Evolutionary conservation across 2,113 vertebrate species (phyloP), one percentile per base, ranked within the genome.

Genomic region (Desmodus rotundus): DNA sequence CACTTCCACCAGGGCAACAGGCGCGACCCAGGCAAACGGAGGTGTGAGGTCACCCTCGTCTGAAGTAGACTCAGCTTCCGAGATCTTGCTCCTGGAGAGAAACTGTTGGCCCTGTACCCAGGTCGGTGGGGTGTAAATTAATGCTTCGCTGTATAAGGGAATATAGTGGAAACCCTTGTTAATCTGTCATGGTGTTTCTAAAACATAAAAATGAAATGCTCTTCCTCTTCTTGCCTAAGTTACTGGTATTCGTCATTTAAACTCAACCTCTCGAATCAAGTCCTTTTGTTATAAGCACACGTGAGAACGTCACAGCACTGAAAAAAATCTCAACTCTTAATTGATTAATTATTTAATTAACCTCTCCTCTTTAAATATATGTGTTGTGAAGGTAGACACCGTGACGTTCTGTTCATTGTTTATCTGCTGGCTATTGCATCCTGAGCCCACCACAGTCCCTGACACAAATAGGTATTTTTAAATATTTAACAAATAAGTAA

Each of bases 161-260:
- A 38, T 43, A 43, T 86, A 56, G 17, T 76, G 24, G 28, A 84
- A 43, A 91, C 33, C 84, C 90, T 70, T 74, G 33, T 94, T 11
- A 83, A 68, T 47, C 56, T 92, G n/a, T 17, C 47, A 52, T 31
- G 11, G 5, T 81, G 22, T 61, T 94, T 96, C 54, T 28, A 76
- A 78, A 68, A 68, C 24, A 5, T 56, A 2, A 72, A 86, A 89
- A 33, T 47, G 22, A 31, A 87, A 63, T 33, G 33, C 10, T 67
- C 3, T 68, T 41, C 0, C 3, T 58, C 3, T 67, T 80, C 76
- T 80, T 85, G 14, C 28, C 4, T 58, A 31, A 85, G 56, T 70
- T 22, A 41, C 17, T 78, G 7, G 31, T 68, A 28, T 82, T 72
- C 94, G 31, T 76, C 14, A 45, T 70, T 86, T 87, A 91, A 70